Evolutionary conservation across 2,113 vertebrate genomes (phyloP).

Genomic region (Heterochromis multidens): DNA sequence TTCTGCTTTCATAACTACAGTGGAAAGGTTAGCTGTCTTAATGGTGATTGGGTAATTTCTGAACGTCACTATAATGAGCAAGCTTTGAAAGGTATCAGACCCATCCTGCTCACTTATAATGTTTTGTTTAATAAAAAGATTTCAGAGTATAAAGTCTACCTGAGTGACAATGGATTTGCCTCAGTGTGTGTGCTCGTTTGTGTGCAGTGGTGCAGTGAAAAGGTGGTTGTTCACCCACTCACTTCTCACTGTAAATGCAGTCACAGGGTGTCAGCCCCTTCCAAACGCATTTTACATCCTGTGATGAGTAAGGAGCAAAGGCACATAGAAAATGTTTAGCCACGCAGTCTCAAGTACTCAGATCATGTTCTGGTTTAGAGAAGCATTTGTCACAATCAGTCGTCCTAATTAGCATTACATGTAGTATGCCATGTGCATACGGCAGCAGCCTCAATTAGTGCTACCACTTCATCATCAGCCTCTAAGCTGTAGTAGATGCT

Average conservation of each 20-base stretch:
- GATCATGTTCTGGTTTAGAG: constrained; percentile 4
- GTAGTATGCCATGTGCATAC: background rate
- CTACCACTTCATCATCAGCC: constrained; percentile 47
- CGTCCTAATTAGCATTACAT: constrained; percentile 45
- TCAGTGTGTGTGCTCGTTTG: background rate
- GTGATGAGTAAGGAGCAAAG: background rate
- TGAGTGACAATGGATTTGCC: constrained; percentile 5
- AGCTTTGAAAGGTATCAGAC: constrained; percentile 20
- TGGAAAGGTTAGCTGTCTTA: background rate
- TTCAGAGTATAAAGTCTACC: background rate
- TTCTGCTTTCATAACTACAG: background rate
- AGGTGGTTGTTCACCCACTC: background rate
- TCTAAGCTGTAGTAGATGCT: constrained; percentile 27
- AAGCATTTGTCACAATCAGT: constrained; percentile 25
- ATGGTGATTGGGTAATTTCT: background rate
- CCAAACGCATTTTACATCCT: background rate
- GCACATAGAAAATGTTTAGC: background rate
- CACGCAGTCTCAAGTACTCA: background rate
- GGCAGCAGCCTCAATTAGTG: constrained; percentile 51
- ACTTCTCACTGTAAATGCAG: background rate
- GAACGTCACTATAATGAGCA: background rate
- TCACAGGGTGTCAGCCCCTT: background rate
- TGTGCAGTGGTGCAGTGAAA: background rate
- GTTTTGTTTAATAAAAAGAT: constrained; percentile 18
- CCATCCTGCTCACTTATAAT: background rate